Base-by-base conservation (phyloP, 2,888 invertebrate genomes). In the Diarsia dahlii region DNA sequence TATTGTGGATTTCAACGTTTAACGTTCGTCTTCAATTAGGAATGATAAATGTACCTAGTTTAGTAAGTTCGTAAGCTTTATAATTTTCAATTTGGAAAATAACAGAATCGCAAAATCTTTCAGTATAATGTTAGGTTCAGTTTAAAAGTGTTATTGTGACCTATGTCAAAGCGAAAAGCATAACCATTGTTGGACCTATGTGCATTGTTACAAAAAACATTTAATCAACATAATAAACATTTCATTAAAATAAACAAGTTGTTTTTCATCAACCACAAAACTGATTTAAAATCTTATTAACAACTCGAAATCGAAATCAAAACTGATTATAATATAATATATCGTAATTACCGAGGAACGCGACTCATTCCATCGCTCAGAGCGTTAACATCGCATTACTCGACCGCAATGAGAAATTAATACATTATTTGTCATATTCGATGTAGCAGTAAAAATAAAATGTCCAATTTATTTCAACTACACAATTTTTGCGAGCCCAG, bases 381-480 rank as follows among this genome's bases (percentile, higher is more conserved):
- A 63, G 64, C 65, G 45, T 62, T 67, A 28, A 56, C 34, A 67
- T 67, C 34, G 56, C 58, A 74, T 74, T 73, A 71, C 50, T 62
- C 9, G 45, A 52, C 54, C 54, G 28, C 68, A 76, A 73, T 60
- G 74, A 79, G 66, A 82, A 76, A 76, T 83, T 71, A 82, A 83
- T 74, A 83, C 73, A 60, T 76, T 71, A 76, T 83, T 83, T 80
- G 76, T 80, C 76, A 76, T 74, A 71, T 83, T 76, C 52, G 62
- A 52, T 65, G 60, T 45, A 54, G 50, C 72, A 68, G 28, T 76
- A 46, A 69, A 70, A 82, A 82, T 69, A 80, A 78, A 82, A 68
- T 71, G 68, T 73, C 71, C 50, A 66, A 69, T 79, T 80, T 77
- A 78, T 85, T 76, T 75, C 64, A 84, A 78, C 56, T 67, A 60